These are phyloP conservation scores for Malacoctenus gilli DNA, from an alignment of 2,797 vertebrate species.

Conservation along the genomic window DNA sequence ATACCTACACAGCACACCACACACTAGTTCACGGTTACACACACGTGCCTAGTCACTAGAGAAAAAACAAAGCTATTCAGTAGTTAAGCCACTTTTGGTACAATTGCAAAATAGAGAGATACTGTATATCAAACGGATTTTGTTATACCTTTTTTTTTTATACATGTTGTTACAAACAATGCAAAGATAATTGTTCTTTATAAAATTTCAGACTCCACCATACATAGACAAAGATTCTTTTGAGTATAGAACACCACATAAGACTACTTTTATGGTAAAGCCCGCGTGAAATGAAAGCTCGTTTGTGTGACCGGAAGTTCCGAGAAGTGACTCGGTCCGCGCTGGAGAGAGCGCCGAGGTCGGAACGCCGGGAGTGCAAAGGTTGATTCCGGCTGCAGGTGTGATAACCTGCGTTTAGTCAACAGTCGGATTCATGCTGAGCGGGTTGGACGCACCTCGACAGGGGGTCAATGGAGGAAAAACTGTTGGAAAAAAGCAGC, in stretches of 20 bases:
- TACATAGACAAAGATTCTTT: slow-evolving; percentile 88
- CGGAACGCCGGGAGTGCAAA: slow-evolving; percentile 35
- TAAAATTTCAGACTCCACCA: slow-evolving; percentile 93
- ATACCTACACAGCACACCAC: slow-evolving; percentile 85
- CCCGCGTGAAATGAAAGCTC: slow-evolving; percentile 75
- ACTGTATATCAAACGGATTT: slow-evolving; percentile 92
- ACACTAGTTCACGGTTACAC: slow-evolving; percentile 82
- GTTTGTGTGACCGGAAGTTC: slow-evolving; percentile 82
- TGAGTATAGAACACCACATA: slow-evolving; percentile 82
- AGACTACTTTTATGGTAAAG: slow-evolving; percentile 83
- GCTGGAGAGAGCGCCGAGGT: slow-evolving; percentile 16
- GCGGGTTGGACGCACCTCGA: neutral
- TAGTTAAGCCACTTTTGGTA: slow-evolving; percentile 99
- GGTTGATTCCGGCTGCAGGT: slow-evolving; percentile 24
- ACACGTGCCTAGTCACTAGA: slow-evolving; percentile 87
- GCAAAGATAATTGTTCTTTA: slow-evolving; percentile 91
- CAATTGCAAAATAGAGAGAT: slow-evolving; percentile 93
- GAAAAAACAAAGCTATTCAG: slow-evolving; percentile 88
- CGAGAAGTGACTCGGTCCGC: slow-evolving; percentile 26
- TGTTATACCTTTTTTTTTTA: slow-evolving; percentile 75
- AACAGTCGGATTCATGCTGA: slow-evolving; percentile 14
- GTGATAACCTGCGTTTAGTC: slow-evolving; percentile 35
- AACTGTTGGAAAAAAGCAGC: slow-evolving; percentile 14
- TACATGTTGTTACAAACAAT: slow-evolving; percentile 92
- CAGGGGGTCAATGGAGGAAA: neutral